These are phyloP conservation scores for Crypturellus tataupa DNA, from an alignment of 2,797 vertebrate genomes.

Conservation along the genomic window DNA sequence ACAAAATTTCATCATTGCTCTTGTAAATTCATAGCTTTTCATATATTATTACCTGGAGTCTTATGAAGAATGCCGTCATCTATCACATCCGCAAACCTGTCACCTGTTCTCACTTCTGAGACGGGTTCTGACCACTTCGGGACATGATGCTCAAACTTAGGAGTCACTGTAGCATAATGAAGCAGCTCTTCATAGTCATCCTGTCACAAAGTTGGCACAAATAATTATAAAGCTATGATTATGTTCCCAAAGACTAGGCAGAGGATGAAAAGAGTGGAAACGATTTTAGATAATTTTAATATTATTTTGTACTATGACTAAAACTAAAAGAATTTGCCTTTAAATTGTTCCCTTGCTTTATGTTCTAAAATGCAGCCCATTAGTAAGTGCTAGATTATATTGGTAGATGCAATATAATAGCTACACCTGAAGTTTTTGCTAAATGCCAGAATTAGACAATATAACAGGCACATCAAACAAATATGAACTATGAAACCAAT, in stretches of 20 bases:
- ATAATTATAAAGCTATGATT: neutral
- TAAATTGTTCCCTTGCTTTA: neutral
- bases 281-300: neutral
- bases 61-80: slow-evolving; percentile 64
- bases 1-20: neutral
- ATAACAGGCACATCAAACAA: neutral
- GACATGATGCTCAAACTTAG: slow-evolving; percentile 78
- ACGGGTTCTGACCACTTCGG: slow-evolving; percentile 65
- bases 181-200: slow-evolving; percentile 95
- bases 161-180: slow-evolving; percentile 86
- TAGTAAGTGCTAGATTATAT: neutral
- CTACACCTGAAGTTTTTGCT: neutral
- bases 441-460: neutral
- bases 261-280: neutral
- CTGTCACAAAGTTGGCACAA: slow-evolving; percentile 71
- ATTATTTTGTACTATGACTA: neutral
- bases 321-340: neutral
- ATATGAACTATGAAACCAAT: neutral
- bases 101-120: slow-evolving; percentile 65
- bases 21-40: neutral
- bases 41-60: slow-evolving; percentile 76
- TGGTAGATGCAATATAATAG: neutral
- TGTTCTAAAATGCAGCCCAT: neutral
- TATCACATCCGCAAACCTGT: slow-evolving; percentile 53
- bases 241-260: neutral